phyloP scores from a whole-genome alignment of 2,888 invertebrate genomes.

The Lucinisca nassula region DNA sequence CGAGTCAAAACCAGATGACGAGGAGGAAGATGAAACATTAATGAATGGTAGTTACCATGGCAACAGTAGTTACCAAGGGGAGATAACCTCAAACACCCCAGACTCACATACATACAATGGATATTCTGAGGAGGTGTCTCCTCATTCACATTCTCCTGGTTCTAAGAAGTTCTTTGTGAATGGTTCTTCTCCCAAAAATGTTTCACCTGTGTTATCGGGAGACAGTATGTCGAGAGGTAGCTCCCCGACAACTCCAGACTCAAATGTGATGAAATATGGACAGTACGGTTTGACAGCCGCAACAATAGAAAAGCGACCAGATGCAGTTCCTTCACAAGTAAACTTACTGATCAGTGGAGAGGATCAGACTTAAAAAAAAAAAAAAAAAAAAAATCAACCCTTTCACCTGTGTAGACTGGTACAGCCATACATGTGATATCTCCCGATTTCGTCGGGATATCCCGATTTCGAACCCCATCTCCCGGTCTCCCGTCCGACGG shows the following conservation, averaged over 20 bases:
- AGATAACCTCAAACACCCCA: constrained; percentile 30
- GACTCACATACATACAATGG: constrained; percentile 46
- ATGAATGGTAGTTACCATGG: constrained; percentile 59
- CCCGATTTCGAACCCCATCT: no score
- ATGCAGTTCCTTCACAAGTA: background rate
- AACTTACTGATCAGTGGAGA: background rate
- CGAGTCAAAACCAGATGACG: constrained; percentile 76
- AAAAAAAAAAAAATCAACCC: no score
- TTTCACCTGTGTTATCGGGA: constrained; percentile 10
- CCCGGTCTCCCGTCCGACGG: no score
- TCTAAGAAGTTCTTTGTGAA: constrained; percentile 27
- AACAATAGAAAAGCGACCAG: background rate
- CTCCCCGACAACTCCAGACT: constrained; percentile 27
- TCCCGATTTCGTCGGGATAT: no score
- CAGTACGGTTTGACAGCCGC: background rate
- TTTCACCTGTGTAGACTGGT: no score
- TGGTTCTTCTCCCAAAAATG: background rate
- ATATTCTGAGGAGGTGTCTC: constrained; percentile 36
- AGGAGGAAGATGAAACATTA: constrained; percentile 55
- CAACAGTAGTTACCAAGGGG: constrained; percentile 48
- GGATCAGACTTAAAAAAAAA: background rate
- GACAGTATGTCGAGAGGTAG: constrained; percentile 44
- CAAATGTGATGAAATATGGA: constrained; percentile 25
- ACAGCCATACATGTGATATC: no score
- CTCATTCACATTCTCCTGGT: constrained; percentile 34